Conservation (phyloP, 2,113 vertebrate genomes). For the Psilopsiagon aymara region DNA sequence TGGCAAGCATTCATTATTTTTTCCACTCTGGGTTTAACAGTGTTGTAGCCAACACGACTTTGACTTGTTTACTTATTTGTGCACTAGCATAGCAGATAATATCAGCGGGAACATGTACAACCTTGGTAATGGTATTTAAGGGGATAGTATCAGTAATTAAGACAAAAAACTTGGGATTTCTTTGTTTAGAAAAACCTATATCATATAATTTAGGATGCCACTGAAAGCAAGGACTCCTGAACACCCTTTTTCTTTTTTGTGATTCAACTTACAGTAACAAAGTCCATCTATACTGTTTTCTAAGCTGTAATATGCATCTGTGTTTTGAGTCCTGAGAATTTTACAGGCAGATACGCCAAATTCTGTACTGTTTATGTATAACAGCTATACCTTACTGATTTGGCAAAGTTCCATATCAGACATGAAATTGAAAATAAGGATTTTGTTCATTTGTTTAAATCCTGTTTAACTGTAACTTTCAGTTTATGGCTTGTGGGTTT, state of each 20-base stretch:
- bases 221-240: background rate
- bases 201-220: background rate
- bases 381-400: background rate
- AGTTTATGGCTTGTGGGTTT: background rate
- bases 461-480: background rate
- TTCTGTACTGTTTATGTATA: background rate
- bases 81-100: slow-evolving; percentile 62
- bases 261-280: background rate
- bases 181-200: background rate
- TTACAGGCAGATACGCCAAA: background rate
- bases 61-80: slow-evolving; percentile 72
- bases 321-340: background rate
- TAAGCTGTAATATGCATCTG: background rate
- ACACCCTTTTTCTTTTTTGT: background rate
- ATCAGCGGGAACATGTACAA: slow-evolving; percentile 58
- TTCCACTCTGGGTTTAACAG: slow-evolving; percentile 58
- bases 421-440: background rate
- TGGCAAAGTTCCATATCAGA: background rate
- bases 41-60: slow-evolving; percentile 51
- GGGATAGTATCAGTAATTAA: slow-evolving; percentile 12
- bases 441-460: background rate
- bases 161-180: background rate
- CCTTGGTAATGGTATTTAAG: slow-evolving; percentile 51
- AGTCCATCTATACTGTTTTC: background rate
- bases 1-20: slow-evolving; percentile 71